A percentile compares a stretch with the other conserved stretches of the same genome.
These are phyloP conservation scores for Crotophaga sulcirostris DNA, from an alignment of 2,113 vertebrate species.

Conservation along the genomic window DNA sequence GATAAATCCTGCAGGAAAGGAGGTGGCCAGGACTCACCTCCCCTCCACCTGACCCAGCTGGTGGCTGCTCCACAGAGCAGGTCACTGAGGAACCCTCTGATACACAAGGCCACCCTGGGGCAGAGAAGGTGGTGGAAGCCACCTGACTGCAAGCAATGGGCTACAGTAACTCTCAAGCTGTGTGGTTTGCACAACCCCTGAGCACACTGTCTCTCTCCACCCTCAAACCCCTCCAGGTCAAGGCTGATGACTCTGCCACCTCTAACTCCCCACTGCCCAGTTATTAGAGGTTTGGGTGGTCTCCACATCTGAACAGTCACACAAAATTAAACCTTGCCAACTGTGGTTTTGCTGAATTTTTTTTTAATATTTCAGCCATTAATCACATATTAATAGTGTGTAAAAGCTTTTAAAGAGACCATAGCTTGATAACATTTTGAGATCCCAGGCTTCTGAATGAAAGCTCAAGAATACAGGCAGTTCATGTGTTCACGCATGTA, in stretches of 20 bases:
- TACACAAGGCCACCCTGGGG: neutral
- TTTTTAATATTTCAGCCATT: neutral
- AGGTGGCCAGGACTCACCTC: neutral
- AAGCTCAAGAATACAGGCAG: neutral
- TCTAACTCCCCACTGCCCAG: accelerated
- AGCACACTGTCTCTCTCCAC: neutral
- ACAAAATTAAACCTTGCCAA: neutral
- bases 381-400: neutral
- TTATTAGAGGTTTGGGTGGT: neutral
- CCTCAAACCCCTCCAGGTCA: neutral
- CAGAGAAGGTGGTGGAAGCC: neutral
- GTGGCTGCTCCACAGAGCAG: neutral
- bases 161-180: neutral
- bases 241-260: neutral
- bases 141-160: neutral
- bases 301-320: neutral
- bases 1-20: neutral
- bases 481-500: neutral
- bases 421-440: neutral
- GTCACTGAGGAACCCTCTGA: neutral
- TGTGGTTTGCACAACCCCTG: neutral
- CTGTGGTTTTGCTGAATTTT: neutral
- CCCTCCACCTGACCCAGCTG: neutral
- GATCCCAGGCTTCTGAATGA: neutral
- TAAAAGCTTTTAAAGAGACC: neutral